Conservation (phyloP, 2,888 invertebrate species). For the Drosophila kambysellisi region DNA sequence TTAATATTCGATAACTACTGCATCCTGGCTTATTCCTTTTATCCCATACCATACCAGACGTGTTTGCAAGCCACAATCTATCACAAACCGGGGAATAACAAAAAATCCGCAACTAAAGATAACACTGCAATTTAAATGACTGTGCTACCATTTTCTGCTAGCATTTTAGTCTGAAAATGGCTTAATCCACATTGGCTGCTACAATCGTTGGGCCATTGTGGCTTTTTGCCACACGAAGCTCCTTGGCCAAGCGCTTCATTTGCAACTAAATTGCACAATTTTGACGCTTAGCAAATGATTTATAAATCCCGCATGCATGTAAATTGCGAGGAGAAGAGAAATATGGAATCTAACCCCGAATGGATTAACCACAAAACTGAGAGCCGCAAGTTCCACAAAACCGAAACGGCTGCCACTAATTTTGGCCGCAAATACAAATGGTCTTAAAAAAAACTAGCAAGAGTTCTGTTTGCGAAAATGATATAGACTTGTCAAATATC, state of each 20-base stretch:
- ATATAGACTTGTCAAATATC: neutral
- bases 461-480: neutral
- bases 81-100: neutral
- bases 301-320: constrained; percentile 58
- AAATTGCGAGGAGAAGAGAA: constrained; percentile 35
- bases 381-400: constrained; percentile 54
- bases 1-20: neutral
- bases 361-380: constrained; percentile 65
- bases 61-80: no score
- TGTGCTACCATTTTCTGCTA: neutral
- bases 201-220: constrained; percentile 13
- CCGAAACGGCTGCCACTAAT: constrained; percentile 68
- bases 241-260: constrained; percentile 42
- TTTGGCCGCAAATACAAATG: constrained; percentile 67
- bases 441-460: constrained; percentile 9
- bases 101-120: neutral
- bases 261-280: constrained; percentile 64
- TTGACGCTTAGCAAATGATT: constrained; percentile 69
- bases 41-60: neutral
- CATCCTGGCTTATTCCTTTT: neutral
- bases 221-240: constrained; percentile 24
- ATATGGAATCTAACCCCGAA: constrained; percentile 51
- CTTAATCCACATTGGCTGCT: constrained; percentile 11
- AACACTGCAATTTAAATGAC: neutral
- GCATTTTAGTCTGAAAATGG: neutral